Evolutionary conservation across 2,888 invertebrate species (phyloP).

Genomic region (Drosophila meridiana): DNA sequence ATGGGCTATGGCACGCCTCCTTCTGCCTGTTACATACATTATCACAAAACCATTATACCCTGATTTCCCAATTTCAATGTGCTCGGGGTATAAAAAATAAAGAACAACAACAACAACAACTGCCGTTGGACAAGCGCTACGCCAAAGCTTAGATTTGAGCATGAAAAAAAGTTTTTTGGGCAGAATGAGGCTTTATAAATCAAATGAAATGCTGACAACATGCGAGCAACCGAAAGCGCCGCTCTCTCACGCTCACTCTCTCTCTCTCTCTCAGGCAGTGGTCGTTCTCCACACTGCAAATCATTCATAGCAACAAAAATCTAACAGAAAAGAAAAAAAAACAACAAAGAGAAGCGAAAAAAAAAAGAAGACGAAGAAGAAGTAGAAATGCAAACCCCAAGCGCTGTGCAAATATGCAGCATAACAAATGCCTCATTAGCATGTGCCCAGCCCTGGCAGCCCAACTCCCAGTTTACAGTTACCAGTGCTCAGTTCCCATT

Average conservation of each 20-base stretch:
- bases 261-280: neutral
- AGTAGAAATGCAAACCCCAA: conserved; percentile 16
- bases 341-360: conserved; percentile 9
- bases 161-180: conserved; percentile 30
- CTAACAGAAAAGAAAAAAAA: conserved; percentile 14
- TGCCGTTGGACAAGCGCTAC: neutral
- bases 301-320: conserved; percentile 58
- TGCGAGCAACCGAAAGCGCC: conserved; percentile 14
- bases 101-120: conserved; percentile 17
- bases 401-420: conserved; percentile 57
- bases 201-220: conserved; percentile 51
- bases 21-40: too few species aligned
- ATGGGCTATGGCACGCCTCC: too few species aligned
- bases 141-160: conserved; percentile 54
- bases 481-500: neutral
- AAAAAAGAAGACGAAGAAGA: conserved; percentile 3
- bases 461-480: conserved; percentile 7
- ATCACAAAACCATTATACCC: too few species aligned
- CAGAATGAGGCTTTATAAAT: conserved; percentile 66
- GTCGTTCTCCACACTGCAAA: conserved; percentile 27
- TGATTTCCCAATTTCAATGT: too few species aligned
- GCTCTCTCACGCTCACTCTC: neutral
- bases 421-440: conserved; percentile 75
- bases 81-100: conserved; percentile 3
- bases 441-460: conserved; percentile 34